These are phyloP conservation scores for Lepidurus packardi DNA, from an alignment of 1,140 invertebrate genomes.

Conservation along the genomic window DNA sequence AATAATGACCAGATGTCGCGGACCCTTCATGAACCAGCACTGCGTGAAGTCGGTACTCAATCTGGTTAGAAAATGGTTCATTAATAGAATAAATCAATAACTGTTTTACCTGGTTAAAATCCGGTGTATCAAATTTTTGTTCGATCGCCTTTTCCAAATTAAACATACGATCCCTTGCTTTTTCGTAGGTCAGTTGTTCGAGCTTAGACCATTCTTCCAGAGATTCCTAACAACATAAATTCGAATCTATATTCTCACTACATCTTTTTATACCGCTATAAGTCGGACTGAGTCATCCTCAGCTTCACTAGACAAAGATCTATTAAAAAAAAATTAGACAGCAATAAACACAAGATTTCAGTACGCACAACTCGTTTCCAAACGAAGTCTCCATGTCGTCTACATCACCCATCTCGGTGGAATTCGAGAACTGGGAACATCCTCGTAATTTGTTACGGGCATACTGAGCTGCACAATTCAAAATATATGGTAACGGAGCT, in stretches of 20 bases:
- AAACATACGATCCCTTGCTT: not conserved
- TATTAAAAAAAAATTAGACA: not conserved
- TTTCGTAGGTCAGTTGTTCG: not conserved
- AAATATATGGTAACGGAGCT: slow-evolving; percentile 1
- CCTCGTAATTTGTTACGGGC: not conserved
- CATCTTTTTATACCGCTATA: not conserved
- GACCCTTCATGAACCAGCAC: slow-evolving; percentile 1
- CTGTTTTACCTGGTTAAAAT: not conserved
- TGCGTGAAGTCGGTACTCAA: not conserved
- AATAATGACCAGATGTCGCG: not conserved
- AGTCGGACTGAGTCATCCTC: not conserved
- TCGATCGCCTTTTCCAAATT: not conserved
- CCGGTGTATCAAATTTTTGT: not conserved
- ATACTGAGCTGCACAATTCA: not conserved
- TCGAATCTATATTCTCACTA: not conserved
- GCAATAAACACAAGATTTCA: not conserved
- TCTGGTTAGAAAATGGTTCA: not conserved
- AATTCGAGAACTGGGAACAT: not conserved
- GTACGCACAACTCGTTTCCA: not conserved
- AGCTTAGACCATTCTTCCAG: not conserved
- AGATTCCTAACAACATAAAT: slow-evolving; percentile 16
- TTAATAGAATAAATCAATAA: not conserved
- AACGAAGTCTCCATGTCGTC: not conserved
- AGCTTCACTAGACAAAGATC: not conserved
- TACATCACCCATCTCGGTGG: not conserved